phyloP scores from a whole-genome alignment of 2,888 invertebrate genomes.

The Rhogogaster chlorosoma region DNA sequence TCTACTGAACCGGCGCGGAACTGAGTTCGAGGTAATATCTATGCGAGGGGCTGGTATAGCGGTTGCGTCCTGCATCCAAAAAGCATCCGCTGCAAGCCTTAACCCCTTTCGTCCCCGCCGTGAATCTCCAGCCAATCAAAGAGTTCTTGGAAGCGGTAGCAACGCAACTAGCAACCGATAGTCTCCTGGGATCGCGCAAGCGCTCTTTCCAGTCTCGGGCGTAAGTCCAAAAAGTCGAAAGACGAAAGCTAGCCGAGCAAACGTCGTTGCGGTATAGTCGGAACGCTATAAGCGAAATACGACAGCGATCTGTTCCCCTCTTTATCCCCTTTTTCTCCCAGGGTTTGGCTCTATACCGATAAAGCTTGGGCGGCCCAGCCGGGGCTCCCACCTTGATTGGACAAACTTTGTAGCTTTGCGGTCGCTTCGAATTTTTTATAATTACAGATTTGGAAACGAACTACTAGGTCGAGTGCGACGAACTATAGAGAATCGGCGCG shows the following conservation, averaged over 20 bases:
- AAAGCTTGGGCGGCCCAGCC: constrained; percentile 8
- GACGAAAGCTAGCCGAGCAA: not conserved
- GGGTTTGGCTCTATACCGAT: constrained; percentile 18
- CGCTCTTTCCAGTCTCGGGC: constrained; percentile 29
- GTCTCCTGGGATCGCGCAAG: constrained; percentile 29
- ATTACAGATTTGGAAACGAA: constrained; percentile 13
- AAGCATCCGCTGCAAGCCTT: constrained; percentile 35
- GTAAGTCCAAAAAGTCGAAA: constrained; percentile 41
- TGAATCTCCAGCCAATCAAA: constrained; percentile 68
- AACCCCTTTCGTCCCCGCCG: constrained; percentile 55
- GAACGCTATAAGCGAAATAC: constrained; percentile 12
- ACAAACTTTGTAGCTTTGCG: constrained; percentile 12
- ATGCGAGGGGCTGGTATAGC: constrained; percentile 68
- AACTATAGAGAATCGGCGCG: not conserved
- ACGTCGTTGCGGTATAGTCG: constrained; percentile 12
- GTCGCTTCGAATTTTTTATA: constrained; percentile 1
- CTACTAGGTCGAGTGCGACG: not conserved
- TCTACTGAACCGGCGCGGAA: constrained; percentile 31
- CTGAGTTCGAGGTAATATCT: constrained; percentile 17
- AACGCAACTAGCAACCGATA: constrained; percentile 46
- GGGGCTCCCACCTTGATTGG: constrained; percentile 23
- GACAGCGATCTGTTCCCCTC: not conserved
- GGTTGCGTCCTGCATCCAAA: constrained; percentile 66
- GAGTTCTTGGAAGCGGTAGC: constrained; percentile 60
- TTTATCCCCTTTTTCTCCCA: constrained; percentile 17